Base-by-base conservation (phyloP, 2,888 invertebrate genomes). In the Latheticus oryzae region DNA sequence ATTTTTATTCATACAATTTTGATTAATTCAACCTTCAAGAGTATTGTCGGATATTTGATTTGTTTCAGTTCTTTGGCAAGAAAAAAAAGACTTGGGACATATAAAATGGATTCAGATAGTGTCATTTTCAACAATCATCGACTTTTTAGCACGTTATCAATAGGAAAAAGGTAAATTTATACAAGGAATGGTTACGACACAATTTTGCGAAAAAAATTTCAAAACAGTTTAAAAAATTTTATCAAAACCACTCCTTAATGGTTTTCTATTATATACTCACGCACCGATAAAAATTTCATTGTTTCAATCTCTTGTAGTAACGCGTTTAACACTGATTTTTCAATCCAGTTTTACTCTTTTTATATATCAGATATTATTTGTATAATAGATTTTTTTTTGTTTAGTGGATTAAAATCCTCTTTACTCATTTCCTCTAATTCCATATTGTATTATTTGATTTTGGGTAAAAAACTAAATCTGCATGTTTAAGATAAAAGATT, bases 151-250 rank as follows among this genome's bases (percentile, higher is more conserved):
- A 74, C 76, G 2, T 66, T 79, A 5, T 72, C 76, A 4, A 76
- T 77, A 17, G 78, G 78, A 56, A 79, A 78, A 72, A 77, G 79
- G 80, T 79, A 73, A 60, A 62, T n/a, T n/a, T n/a, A n/a, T n/a
- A n/a, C n/a, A n/a, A n/a, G n/a, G n/a, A n/a, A 9, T 45, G 21
- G 33, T 47, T 15, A 47, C 47, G 33, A 47, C 12, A 8, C 7
- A 9, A 9, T 19, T 28, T 21, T 11, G 5, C 38, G n/a, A n/a
- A n/a, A n/a, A n/a, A n/a, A n/a, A n/a, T n/a, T n/a, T n/a, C n/a
- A n/a, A n/a, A n/a, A n/a, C n/a, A n/a, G n/a, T n/a, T n/a, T n/a
- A n/a, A n/a, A n/a, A n/a, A n/a, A n/a, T n/a, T n/a, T n/a, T n/a
- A n/a, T n/a, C n/a, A n/a, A n/a, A n/a, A n/a, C n/a, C n/a, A n/a